Evolutionary conservation across 2,888 invertebrate genomes (phyloP).

Genomic region (Ichneumoninae sp.): DNA sequence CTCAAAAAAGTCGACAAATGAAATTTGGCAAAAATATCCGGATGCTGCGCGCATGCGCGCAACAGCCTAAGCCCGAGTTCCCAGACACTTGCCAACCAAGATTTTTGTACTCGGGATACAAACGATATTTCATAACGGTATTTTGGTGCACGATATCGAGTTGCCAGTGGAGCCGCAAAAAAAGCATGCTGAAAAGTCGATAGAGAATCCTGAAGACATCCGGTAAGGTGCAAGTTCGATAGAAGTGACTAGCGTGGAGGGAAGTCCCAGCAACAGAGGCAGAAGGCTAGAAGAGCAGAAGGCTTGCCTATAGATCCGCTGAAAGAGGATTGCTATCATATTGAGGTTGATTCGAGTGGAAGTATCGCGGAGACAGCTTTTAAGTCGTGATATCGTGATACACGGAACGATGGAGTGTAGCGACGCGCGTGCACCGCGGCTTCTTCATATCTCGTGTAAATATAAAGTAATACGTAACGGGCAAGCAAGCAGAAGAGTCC

Average conservation of each 20-base stretch:
- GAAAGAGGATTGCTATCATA: slow-evolving; percentile 54
- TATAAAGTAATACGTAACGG: slow-evolving; percentile 3
- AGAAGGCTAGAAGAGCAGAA: slow-evolving; percentile 12
- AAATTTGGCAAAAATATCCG: too few relatives aligned
- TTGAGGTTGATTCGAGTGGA: slow-evolving; percentile 66
- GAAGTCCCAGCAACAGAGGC: background rate
- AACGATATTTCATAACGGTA: background rate
- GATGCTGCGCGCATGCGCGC: too few relatives aligned
- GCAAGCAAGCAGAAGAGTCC: background rate
- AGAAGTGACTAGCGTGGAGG: background rate
- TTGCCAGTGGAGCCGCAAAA: background rate
- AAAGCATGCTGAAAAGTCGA: slow-evolving; percentile 1
- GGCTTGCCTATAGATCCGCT: slow-evolving; percentile 28
- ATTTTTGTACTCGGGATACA: background rate
- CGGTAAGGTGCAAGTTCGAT: slow-evolving; percentile 45
- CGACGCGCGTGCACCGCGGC: background rate
- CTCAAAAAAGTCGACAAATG: too few relatives aligned
- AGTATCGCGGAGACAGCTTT: slow-evolving; percentile 53
- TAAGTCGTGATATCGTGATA: slow-evolving; percentile 21
- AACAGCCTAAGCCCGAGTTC: too few relatives aligned
- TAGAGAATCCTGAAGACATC: slow-evolving; percentile 3
- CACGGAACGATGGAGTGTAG: background rate
- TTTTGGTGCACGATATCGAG: background rate
- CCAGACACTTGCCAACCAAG: too few relatives aligned
- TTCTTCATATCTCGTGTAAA: background rate